Conservation (phyloP, 2,113 vertebrate genomes). For the Paralichthys olivaceus region DNA sequence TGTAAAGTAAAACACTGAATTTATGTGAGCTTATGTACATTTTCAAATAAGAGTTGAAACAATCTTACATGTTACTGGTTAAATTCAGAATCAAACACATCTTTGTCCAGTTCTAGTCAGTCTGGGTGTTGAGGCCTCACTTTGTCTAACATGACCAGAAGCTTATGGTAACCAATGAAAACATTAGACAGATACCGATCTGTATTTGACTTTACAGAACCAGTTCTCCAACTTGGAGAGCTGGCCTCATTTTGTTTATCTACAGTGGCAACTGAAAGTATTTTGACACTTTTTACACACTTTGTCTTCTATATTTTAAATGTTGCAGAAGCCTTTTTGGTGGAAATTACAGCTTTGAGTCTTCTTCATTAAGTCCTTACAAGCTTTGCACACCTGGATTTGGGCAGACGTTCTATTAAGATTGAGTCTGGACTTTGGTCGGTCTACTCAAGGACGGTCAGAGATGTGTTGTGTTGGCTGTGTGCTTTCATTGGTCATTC, state of each 20-base stretch:
- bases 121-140: not conserved
- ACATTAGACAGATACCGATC: not conserved
- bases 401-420: not conserved
- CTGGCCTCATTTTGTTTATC: no score
- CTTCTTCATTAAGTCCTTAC: not conserved
- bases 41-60: not conserved
- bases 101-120: not conserved
- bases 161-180: not conserved
- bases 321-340: not conserved
- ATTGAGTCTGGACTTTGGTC: not conserved
- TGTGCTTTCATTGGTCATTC: not conserved
- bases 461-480: not conserved
- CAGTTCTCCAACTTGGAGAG: not conserved
- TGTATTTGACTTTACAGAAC: not conserved
- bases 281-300: not conserved
- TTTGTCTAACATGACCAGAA: no score
- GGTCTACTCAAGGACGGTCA: not conserved
- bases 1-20: not conserved
- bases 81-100: not conserved
- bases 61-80: not conserved
- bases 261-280: not conserved
- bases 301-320: not conserved
- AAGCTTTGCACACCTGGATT: conserved; percentile 3
- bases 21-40: no score
- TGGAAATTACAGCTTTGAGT: no score